Evolutionary conservation across 2,888 invertebrate species (phyloP), one percentile per base, ranked within the genome.

Genomic region (Xanthia icteritia): DNA sequence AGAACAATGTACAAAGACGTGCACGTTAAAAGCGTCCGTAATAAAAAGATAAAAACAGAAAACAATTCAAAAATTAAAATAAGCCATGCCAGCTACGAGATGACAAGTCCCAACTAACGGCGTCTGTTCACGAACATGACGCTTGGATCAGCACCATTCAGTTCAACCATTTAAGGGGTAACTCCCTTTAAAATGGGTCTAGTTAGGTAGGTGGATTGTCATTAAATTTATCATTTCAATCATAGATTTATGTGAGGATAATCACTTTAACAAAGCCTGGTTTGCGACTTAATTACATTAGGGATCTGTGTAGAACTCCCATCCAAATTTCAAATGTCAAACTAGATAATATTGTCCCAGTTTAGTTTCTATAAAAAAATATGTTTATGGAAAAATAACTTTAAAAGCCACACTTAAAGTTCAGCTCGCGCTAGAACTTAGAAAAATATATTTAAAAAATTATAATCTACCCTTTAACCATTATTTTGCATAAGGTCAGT

Each of bases 271-370:
- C 31, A 31, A 63, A 27, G 63, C 39, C 13, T 27, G 39, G 6
- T 60, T 79, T 39, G n/a, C 11, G 51, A 61, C 61, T 72, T 80
- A 77, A 63, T 48, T 17, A 70, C 31, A 17, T 60, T 20, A 6
- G 31, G 15, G 1, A 69, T 51, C 1, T 13, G 36, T 71, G 42
- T 76, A 17, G 56, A 79, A 79, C 51, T 61, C 61, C 61, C 23
- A 71, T 71, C 71, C 45, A 45, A 45, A 48, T 73, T 27, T 31
- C 15, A 15, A 23, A 48, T 31, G 20, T 20, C 45, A 31, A n/a
- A 61, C n/a, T 31, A 31, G 1, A 31, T 31, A 31, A 20, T 27
- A 8, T 13, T 13, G 42, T 45, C 6, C 13, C 20, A 66, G 20
- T 66, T 45, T 20, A 45, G 20, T 20, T 65, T 42, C 15, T 6